Evolutionary conservation across 30 jellyfish, hydroid and myxozoan species (phyloP).

Genomic region (Rhopilema esculentum): DNA sequence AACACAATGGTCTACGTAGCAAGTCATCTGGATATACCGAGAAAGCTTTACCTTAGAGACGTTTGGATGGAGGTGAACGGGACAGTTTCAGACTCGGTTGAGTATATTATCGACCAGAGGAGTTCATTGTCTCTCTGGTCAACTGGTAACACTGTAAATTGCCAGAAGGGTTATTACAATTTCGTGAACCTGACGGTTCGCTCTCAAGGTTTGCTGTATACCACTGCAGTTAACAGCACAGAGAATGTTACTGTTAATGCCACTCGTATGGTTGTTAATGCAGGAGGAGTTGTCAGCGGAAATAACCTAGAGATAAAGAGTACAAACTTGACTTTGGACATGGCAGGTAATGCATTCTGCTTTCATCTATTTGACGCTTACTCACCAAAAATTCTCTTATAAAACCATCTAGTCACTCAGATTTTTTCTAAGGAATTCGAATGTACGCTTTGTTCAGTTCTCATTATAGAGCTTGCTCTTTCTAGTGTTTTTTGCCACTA

Average conservation of each 20-base stretch:
- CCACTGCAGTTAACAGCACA: slow-evolving; percentile 13
- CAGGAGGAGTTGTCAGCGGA: slow-evolving; percentile 67
- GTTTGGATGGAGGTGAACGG: slow-evolving; percentile 83
- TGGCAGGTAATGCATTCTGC: slow-evolving; percentile 48
- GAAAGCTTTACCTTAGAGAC: slow-evolving; percentile 42
- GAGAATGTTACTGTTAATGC: slow-evolving; percentile 7
- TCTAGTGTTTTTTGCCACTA: too few relatives aligned
- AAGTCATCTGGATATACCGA: slow-evolving; percentile 58
- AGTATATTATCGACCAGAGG: slow-evolving; percentile 44
- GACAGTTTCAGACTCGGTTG: slow-evolving; percentile 60
- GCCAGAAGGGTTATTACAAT: slow-evolving; percentile 36
- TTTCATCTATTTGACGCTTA: background rate
- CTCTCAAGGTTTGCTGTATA: slow-evolving; percentile 46
- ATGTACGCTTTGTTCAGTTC: too few relatives aligned
- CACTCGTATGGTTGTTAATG: slow-evolving; percentile 49
- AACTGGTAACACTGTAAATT: slow-evolving; percentile 35
- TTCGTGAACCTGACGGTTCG: slow-evolving; percentile 59
- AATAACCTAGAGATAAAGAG: slow-evolving; percentile 40
- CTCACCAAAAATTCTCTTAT: too few relatives aligned
- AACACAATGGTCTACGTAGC: slow-evolving; percentile 56
- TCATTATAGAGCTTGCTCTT: too few relatives aligned
- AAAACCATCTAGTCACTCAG: too few relatives aligned
- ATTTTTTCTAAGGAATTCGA: too few relatives aligned
- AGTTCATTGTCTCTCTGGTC: slow-evolving; percentile 70
- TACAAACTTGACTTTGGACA: slow-evolving; percentile 59